Base-by-base conservation (phyloP, 2,888 invertebrate species). In the Teleiodes luculella region DNA sequence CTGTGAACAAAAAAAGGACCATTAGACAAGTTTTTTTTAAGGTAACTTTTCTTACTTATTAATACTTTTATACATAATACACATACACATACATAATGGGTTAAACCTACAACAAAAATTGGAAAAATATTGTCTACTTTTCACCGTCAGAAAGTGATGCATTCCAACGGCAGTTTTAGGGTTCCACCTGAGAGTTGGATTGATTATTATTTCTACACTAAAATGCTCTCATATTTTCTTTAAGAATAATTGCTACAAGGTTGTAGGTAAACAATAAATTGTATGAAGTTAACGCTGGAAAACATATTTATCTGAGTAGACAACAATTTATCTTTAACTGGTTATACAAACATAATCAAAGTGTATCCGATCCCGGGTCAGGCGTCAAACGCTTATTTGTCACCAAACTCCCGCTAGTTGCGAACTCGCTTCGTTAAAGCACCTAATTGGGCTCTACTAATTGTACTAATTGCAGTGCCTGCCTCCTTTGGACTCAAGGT, bases 1-100 rank as follows among this genome's bases (percentile, higher is more conserved):
- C 95, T 95, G 94, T 35, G 63, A 92, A 92, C 85, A 37, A 50
- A 54, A 43, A 28, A 14, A 31, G n/a, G n/a, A n/a, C n/a, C n/a
- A n/a, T n/a, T n/a, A n/a, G n/a, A n/a, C n/a, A n/a, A n/a, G n/a
- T n/a, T n/a, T n/a, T n/a, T n/a, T n/a, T n/a, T n/a, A n/a, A n/a
- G n/a, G n/a, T n/a, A n/a, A n/a, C n/a, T n/a, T n/a, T n/a, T n/a
- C n/a, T n/a, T n/a, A n/a, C n/a, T n/a, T n/a, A n/a, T n/a, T n/a
- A n/a, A n/a, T n/a, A n/a, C n/a, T n/a, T n/a, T n/a, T n/a, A n/a
- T n/a, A n/a, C n/a, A n/a, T n/a, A n/a, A n/a, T n/a, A n/a, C n/a
- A n/a, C n/a, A n/a, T n/a, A n/a, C n/a, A n/a, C n/a, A n/a, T n/a
- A n/a, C n/a, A n/a, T n/a, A n/a, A n/a, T n/a, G n/a, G n/a, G n/a